phyloP scores from a whole-genome alignment of 2,888 invertebrate genomes.

The Lepidochitona cinerea region DNA sequence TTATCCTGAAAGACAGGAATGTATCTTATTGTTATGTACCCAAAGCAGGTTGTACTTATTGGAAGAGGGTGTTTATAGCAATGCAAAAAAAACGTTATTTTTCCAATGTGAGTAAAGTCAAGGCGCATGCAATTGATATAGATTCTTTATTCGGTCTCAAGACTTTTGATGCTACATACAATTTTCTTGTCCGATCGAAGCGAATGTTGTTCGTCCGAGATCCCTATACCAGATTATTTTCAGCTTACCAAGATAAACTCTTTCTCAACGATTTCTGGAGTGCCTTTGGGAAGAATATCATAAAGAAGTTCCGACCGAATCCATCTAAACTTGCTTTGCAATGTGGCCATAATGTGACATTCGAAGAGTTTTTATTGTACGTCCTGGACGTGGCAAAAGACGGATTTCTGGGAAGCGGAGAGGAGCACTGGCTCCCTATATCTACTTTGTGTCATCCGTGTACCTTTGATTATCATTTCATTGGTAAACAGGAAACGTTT shows the following conservation, averaged over 20 bases:
- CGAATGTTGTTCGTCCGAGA: slow-evolving; percentile 88
- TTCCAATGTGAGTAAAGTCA: background rate
- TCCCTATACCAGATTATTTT: slow-evolving; percentile 89
- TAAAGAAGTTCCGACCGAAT: slow-evolving; percentile 25
- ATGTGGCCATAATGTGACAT: slow-evolving; percentile 30
- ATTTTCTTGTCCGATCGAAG: slow-evolving; percentile 74
- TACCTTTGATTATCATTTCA: slow-evolving; percentile 85
- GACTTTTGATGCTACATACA: slow-evolving; percentile 13
- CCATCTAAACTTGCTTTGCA: slow-evolving; percentile 28
- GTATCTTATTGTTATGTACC: slow-evolving; percentile 24
- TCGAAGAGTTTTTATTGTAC: slow-evolving; percentile 26
- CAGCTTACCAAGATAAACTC: slow-evolving; percentile 90
- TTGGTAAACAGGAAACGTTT: slow-evolving; percentile 89
- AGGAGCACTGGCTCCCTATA: slow-evolving; percentile 92
- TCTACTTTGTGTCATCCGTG: slow-evolving; percentile 88
- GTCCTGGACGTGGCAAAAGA: slow-evolving; percentile 32
- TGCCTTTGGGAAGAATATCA: slow-evolving; percentile 53
- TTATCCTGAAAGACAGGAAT: slow-evolving; percentile 11
- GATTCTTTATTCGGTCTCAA: background rate
- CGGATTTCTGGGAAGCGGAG: slow-evolving; percentile 15
- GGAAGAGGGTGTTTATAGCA: background rate
- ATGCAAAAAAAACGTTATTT: background rate
- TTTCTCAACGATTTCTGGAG: slow-evolving; percentile 63
- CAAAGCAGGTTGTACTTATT: background rate
- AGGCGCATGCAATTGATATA: background rate